phyloP scores from a whole-genome alignment of 2,888 invertebrate genomes.

The Cheilosia soror region DNA sequence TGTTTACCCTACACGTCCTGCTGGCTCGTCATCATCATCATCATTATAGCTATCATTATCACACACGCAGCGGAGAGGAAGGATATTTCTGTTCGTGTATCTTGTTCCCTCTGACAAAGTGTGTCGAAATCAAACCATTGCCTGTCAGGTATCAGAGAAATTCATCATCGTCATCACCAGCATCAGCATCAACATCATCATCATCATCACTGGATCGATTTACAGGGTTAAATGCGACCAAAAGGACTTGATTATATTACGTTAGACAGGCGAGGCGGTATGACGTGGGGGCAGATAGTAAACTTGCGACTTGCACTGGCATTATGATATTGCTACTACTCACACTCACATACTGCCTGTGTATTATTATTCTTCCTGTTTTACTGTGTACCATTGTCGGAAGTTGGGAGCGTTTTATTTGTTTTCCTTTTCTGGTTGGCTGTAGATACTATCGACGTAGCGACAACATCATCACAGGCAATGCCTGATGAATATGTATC shows the following conservation, averaged over 20 bases:
- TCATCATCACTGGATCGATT: constrained; percentile 44
- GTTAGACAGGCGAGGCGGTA: neutral
- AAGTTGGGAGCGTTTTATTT: constrained; percentile 9
- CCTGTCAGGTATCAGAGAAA: constrained; percentile 46
- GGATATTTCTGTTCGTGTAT: neutral
- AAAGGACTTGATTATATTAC: constrained; percentile 61
- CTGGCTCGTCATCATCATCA: constrained; percentile 49
- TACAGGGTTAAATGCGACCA: constrained; percentile 45
- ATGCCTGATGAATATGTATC: constrained; percentile 40
- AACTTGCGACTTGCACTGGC: constrained; percentile 15
- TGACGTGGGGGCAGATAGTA: neutral
- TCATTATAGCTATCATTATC: constrained; percentile 53
- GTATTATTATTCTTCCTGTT: constrained; percentile 16
- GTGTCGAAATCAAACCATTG: constrained; percentile 27
- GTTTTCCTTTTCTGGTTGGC: neutral
- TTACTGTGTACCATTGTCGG: constrained; percentile 15
- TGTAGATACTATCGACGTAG: neutral
- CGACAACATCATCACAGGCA: constrained; percentile 7
- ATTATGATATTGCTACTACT: neutral
- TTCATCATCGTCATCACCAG: constrained; percentile 55
- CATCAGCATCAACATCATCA: constrained; percentile 5
- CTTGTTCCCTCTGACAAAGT: neutral
- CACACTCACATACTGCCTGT: neutral
- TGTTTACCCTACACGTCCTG: constrained; percentile 19
- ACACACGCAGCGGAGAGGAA: constrained; percentile 24